Evolutionary conservation across 2,797 vertebrate genomes (phyloP).

Genomic region (Holocentrus rufus): DNA sequence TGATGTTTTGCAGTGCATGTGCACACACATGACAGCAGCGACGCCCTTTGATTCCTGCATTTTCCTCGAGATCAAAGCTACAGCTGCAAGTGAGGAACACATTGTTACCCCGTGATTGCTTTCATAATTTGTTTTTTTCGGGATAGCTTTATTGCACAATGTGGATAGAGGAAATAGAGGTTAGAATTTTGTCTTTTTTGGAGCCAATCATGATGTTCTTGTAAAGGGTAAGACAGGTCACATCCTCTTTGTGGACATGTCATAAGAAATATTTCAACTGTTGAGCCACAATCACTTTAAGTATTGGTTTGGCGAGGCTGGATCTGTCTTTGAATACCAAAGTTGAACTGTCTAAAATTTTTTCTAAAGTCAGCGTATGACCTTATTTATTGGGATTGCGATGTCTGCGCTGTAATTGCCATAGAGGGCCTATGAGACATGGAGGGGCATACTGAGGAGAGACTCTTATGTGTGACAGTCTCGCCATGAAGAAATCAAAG

Average conservation of each 20-base stretch:
- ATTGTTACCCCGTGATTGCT: not conserved
- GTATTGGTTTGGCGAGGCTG: not conserved
- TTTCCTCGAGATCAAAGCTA: not conserved
- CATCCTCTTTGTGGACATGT: not conserved
- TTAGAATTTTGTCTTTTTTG: not conserved
- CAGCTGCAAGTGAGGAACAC: not conserved
- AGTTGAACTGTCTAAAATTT: not conserved
- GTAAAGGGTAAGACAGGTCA: not conserved
- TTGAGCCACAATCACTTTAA: not conserved
- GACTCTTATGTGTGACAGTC: not conserved
- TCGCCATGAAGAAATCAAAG: not conserved
- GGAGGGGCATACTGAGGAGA: not conserved
- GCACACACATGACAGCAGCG: not conserved
- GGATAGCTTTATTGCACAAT: constrained; percentile 2
- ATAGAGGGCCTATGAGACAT: constrained; percentile 7
- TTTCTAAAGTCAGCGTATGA: constrained; percentile 1
- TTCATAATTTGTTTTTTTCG: not conserved
- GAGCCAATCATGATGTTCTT: not conserved
- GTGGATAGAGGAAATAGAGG: not conserved
- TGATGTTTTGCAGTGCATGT: not conserved
- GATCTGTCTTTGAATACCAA: constrained; percentile 1
- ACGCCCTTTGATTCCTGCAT: constrained; percentile 3
- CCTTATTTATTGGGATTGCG: constrained; percentile 6
- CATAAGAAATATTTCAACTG: not conserved
- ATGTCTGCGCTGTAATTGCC: not conserved